Percentiles rank a stretch among this genome's conserved stretches.
Conservation (phyloP, 2,888 invertebrate genomes). For the Panzeria rudis region DNA sequence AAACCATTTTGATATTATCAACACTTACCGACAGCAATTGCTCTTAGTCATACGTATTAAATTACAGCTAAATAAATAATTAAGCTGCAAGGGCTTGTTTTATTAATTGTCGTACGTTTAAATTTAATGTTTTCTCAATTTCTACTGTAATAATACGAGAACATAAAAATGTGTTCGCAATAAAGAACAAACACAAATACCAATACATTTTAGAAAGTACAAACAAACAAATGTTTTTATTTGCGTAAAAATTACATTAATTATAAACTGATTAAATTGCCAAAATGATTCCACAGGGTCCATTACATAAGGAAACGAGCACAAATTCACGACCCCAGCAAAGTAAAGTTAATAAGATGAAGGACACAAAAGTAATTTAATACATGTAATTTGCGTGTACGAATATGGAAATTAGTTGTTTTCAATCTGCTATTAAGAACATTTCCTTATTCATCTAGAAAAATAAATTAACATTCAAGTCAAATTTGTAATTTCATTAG, state of each 20-base stretch:
- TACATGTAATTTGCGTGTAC: background rate
- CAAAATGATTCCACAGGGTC: background rate
- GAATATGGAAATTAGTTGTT: slow-evolving; percentile 18
- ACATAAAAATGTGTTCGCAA: background rate
- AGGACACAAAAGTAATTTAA: slow-evolving; percentile 14
- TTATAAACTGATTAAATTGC: slow-evolving; percentile 31
- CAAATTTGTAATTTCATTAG: background rate
- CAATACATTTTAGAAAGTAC: background rate
- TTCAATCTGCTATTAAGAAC: slow-evolving; percentile 7
- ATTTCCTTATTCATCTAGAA: background rate
- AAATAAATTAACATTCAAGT: slow-evolving; percentile 2
- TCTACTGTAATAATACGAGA: background rate
- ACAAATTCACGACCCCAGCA: background rate
- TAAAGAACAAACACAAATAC: background rate
- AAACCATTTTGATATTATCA: background rate
- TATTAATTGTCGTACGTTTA: background rate
- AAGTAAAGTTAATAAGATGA: background rate
- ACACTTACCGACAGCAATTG: background rate
- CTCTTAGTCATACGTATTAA: slow-evolving; percentile 13
- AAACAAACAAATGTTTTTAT: background rate
- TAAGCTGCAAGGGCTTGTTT: background rate
- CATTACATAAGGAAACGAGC: background rate
- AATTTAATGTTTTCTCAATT: background rate
- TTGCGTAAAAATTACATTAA: slow-evolving; percentile 16
- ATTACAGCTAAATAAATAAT: slow-evolving; percentile 20